Evolutionary conservation across 1,140 invertebrate species (phyloP).

Genomic region (Drosophila tsacasi): DNA sequence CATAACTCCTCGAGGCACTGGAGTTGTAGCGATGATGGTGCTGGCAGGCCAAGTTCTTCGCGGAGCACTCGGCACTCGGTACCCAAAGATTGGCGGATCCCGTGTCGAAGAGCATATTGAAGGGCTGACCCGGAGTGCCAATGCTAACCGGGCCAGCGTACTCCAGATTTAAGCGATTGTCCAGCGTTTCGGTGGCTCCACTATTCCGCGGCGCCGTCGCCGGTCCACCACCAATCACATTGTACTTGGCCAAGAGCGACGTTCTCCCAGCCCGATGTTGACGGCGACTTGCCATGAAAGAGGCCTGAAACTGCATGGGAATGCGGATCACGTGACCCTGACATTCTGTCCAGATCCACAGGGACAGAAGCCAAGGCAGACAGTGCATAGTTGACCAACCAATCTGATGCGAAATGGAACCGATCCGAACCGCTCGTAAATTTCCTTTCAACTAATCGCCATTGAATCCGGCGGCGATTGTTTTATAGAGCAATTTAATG

Average conservation of each 20-base stretch:
- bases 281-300: constrained; percentile 46
- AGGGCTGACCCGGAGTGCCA: constrained; percentile 94
- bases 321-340: constrained; percentile 31
- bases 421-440: constrained; percentile 30
- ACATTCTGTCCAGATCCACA: constrained; percentile 5
- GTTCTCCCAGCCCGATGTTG: constrained; percentile 30
- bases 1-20: constrained; percentile 29
- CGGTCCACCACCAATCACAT: constrained; percentile 9
- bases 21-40: constrained; percentile 53
- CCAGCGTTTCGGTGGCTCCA: constrained; percentile 37
- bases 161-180: constrained; percentile 50
- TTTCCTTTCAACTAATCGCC: constrained; percentile 32
- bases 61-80: constrained; percentile 44
- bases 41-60: constrained; percentile 48
- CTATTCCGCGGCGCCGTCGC: background rate
- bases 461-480: constrained; percentile 32
- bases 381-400: constrained; percentile 6
- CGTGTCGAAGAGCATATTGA: constrained; percentile 59
- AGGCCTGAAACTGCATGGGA: constrained; percentile 46
- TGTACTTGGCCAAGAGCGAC: constrained; percentile 42
- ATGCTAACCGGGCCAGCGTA: constrained; percentile 93
- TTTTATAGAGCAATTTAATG: constrained; percentile 52
- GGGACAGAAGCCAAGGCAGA: constrained; percentile 12
- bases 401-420: background rate
- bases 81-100: constrained; percentile 62